Evolutionary conservation across 2,888 invertebrate genomes (phyloP).

Genomic region (Callyntrura guangdongensis): DNA sequence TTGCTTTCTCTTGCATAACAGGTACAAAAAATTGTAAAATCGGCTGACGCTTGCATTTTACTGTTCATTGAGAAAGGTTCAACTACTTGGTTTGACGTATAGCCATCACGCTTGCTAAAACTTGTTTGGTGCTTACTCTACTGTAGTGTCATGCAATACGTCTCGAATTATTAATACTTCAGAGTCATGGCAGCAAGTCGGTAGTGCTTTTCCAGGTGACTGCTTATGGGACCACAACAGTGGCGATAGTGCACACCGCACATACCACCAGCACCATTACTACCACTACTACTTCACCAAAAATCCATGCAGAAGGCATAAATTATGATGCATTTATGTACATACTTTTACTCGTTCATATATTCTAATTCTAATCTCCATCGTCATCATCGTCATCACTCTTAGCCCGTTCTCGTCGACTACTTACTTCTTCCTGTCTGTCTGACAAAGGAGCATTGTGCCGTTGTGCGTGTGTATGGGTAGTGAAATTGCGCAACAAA

Average conservation of each 20-base stretch:
- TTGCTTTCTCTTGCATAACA: too few relatives aligned
- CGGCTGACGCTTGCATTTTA: slow-evolving; percentile 17
- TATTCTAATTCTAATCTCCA: slow-evolving; percentile 30
- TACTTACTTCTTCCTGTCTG: slow-evolving; percentile 9
- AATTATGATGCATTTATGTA: slow-evolving; percentile 43
- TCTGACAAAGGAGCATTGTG: not conserved
- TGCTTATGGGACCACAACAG: slow-evolving; percentile 67
- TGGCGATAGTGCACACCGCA: slow-evolving; percentile 57
- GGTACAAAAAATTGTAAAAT: not conserved
- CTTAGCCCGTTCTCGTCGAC: slow-evolving; percentile 28
- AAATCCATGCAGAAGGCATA: slow-evolving; percentile 45
- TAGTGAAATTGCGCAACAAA: slow-evolving; percentile 10
- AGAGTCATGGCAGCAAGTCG: slow-evolving; percentile 11
- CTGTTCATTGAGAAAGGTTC: slow-evolving; percentile 12
- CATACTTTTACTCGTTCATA: slow-evolving; percentile 32
- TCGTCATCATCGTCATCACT: slow-evolving; percentile 52
- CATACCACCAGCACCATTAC: slow-evolving; percentile 44
- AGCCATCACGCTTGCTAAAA: not conserved
- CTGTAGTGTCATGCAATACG: not conserved
- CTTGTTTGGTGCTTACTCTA: not conserved
- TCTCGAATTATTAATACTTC: slow-evolving; percentile 43
- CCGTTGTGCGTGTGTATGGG: slow-evolving; percentile 33
- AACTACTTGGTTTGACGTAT: not conserved
- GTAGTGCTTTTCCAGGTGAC: slow-evolving; percentile 69
- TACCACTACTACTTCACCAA: slow-evolving; percentile 38